These are phyloP conservation scores for Sturnira hondurensis DNA, from an alignment of 2,113 vertebrate species.

Conservation along the genomic window DNA sequence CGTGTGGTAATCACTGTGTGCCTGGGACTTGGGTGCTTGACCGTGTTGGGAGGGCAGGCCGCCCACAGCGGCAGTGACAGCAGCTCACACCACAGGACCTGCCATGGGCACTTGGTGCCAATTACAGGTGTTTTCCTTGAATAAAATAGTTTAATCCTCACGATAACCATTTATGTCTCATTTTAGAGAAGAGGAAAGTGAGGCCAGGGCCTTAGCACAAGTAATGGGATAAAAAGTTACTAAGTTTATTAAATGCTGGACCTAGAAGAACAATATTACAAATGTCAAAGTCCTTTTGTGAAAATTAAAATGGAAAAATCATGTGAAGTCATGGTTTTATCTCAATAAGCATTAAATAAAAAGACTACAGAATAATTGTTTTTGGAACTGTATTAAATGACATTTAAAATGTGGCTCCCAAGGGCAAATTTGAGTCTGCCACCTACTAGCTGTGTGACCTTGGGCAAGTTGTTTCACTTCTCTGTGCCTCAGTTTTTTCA, in stretches of 20 bases:
- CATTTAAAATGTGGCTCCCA: not conserved
- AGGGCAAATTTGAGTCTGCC: not conserved
- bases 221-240: not conserved
- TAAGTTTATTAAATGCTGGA: not conserved
- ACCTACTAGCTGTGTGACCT: not conserved
- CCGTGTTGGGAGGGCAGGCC: not conserved
- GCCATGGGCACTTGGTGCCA: not conserved
- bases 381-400: not conserved
- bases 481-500: not conserved
- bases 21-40: not conserved
- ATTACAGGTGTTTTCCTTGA: not conserved
- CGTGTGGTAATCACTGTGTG: not conserved
- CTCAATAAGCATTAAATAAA: not conserved
- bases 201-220: not conserved
- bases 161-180: not conserved
- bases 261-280: not conserved
- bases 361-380: not conserved
- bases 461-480: not conserved
- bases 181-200: not conserved
- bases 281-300: not conserved
- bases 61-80: not conserved
- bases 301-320: not conserved
- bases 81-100: not conserved
- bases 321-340: not conserved
- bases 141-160: not conserved